Evolutionary conservation across 2,797 vertebrate species (phyloP).

Genomic region (Myiothlypis coronata): DNA sequence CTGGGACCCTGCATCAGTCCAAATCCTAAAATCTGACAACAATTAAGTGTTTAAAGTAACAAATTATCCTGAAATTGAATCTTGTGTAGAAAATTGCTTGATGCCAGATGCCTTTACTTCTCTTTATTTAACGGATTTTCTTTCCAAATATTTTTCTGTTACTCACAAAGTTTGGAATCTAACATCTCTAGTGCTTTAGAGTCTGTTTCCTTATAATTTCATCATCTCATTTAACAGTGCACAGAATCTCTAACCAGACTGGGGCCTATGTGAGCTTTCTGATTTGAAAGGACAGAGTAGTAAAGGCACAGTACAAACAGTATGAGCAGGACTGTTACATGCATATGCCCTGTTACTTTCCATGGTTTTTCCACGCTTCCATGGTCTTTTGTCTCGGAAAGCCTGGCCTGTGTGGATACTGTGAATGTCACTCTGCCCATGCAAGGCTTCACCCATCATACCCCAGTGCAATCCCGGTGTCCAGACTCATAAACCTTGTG

Average conservation of each 20-base stretch:
- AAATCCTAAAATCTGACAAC: not conserved
- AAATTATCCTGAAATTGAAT: not conserved
- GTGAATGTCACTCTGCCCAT: not conserved
- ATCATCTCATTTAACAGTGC: not conserved
- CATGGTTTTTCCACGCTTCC: not conserved
- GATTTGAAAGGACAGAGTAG: not conserved
- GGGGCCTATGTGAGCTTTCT: not conserved
- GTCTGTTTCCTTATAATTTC: not conserved
- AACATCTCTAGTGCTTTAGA: not conserved
- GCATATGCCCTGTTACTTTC: fast-evolving
- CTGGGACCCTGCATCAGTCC: not conserved
- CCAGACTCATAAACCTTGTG: not conserved
- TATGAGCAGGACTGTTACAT: not conserved
- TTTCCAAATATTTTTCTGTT: not conserved
- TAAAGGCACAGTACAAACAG: not conserved
- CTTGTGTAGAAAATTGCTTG: not conserved
- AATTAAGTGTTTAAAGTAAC: not conserved
- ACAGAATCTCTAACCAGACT: not conserved
- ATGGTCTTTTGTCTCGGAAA: not conserved
- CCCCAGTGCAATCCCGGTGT: fast-evolving
- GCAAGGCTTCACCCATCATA: not conserved
- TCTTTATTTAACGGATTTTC: not conserved
- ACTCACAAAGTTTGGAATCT: not conserved
- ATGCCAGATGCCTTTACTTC: not conserved
- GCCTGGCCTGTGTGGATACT: not conserved